These are phyloP conservation scores for Petrocephalus schoutedeni DNA, from an alignment of 2,797 vertebrate genomes.

Conservation along the genomic window DNA sequence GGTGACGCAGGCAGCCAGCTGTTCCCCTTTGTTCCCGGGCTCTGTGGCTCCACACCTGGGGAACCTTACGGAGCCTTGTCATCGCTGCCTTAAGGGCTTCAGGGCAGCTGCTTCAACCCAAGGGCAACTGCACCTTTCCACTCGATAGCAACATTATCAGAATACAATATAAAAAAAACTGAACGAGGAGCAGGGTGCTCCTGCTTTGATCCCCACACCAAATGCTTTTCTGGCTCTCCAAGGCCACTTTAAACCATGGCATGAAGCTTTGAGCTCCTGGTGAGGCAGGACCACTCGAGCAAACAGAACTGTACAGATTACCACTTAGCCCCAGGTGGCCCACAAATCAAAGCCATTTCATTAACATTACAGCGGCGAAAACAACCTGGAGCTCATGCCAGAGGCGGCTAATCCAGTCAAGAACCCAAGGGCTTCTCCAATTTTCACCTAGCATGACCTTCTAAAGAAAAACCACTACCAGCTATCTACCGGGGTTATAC, in stretches of 20 bases:
- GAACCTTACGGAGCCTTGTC: slow-evolving; percentile 11
- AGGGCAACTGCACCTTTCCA: neutral
- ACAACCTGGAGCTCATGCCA: neutral
- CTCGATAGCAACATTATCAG: neutral
- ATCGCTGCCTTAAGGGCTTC: neutral
- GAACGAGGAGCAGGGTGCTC: neutral
- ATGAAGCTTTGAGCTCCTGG: neutral
- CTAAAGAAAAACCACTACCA: neutral
- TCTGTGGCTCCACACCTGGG: slow-evolving; percentile 10
- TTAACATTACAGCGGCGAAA: neutral
- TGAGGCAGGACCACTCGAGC: neutral
- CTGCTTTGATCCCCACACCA: neutral
- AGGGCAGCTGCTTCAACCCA: neutral
- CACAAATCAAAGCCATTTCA: neutral
- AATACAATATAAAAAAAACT: neutral
- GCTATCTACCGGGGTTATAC: neutral
- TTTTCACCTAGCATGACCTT: neutral
- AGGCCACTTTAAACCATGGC: neutral
- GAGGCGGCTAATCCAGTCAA: neutral
- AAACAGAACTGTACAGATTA: neutral
- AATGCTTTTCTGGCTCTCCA: neutral
- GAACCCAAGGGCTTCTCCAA: neutral
- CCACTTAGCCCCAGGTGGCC: neutral
- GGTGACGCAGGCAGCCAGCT: neutral
- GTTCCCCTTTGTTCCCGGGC: neutral